Evolutionary conservation across 2,888 invertebrate species (phyloP).

Genomic region (Toxonevra muliebris): DNA sequence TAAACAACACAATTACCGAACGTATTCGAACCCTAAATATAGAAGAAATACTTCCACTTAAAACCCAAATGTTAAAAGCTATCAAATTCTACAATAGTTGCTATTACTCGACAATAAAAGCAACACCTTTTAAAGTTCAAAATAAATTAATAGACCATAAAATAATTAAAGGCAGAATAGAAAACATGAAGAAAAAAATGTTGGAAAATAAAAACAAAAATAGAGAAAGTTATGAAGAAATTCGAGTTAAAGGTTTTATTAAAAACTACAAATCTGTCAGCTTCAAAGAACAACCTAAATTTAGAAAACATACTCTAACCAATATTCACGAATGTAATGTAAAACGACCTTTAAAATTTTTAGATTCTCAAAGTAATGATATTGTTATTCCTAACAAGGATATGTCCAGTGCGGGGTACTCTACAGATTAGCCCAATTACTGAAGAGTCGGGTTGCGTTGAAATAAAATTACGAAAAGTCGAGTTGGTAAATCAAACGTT

Average conservation of each 20-base stretch:
- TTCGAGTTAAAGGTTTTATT: slow-evolving; percentile 25
- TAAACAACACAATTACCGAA: slow-evolving; percentile 23
- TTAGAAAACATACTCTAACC: slow-evolving; percentile 23
- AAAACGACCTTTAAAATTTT: slow-evolving; percentile 28
- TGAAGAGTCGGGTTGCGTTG: background rate
- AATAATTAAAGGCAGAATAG: background rate
- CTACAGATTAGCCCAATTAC: background rate
- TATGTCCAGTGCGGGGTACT: background rate
- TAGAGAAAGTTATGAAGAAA: slow-evolving; percentile 16
- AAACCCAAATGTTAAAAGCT: slow-evolving; percentile 12
- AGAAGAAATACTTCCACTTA: slow-evolving; percentile 20
- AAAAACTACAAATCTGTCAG: slow-evolving; percentile 30
- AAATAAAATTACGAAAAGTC: background rate
- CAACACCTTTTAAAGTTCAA: slow-evolving; percentile 14
- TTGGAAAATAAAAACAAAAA: too few relatives aligned
- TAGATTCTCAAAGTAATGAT: slow-evolving; percentile 9
- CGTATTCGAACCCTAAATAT: slow-evolving; percentile 20
- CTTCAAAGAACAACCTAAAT: slow-evolving; percentile 29
- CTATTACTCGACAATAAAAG: slow-evolving; percentile 20
- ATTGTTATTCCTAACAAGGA: background rate
- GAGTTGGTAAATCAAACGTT: background rate
- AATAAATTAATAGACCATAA: slow-evolving; percentile 7
- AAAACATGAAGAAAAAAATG: too few relatives aligned
- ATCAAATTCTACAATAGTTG: slow-evolving; percentile 15
- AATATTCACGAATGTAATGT: slow-evolving; percentile 30